Base-by-base conservation (phyloP, 2,113 vertebrate species). In the Propithecus coquereli region DNA sequence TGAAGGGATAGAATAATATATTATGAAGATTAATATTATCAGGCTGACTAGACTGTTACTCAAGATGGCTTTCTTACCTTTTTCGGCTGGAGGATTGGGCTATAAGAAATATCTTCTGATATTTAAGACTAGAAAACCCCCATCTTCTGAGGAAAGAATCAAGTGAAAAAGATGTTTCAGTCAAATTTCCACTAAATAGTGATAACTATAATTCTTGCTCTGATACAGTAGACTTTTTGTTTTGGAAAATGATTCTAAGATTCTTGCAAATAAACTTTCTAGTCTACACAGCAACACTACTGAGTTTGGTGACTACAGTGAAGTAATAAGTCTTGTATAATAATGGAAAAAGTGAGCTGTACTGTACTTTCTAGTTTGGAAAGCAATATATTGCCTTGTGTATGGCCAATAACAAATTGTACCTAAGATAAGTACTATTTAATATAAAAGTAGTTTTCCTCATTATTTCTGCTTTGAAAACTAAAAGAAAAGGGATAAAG, bases 401-500 rank as follows among this genome's bases (percentile, higher is more conserved):
- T 70, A 59, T 22, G 47, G 37, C 32, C n/a, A 95, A 61, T 79
- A 71, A 52, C 11, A 80, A 22, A 54, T 20, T 91, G 73, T 61
- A 84, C 85, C 68, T 85, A 83, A 77, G 12, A 85, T 34, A 76
- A 94, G 45, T 47, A 81, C 5, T 74, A 43, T 52, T 90, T 93
- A 93, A 84, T 87, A 91, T 43, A 77, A 52, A 94, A 81, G 76
- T 32, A 54, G 25, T n/a, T 87, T 90, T 45, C 30, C 30, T 80
- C 34, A 20, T 94, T 50, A 47, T 87, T 96, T 84, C 74, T 96
- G 63, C 34, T 84, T 90, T 82, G 57, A 90, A 83, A 96, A 22
- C 45, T 45, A 63, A 90, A 94, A 85, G 57, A 43, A 81, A 95
- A 86, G 22, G 90, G 18, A 66, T n/a, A 85, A 91, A 93, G 37